Evolutionary conservation across 2,888 invertebrate genomes (phyloP).

Genomic region (Zeuzera pyrina): DNA sequence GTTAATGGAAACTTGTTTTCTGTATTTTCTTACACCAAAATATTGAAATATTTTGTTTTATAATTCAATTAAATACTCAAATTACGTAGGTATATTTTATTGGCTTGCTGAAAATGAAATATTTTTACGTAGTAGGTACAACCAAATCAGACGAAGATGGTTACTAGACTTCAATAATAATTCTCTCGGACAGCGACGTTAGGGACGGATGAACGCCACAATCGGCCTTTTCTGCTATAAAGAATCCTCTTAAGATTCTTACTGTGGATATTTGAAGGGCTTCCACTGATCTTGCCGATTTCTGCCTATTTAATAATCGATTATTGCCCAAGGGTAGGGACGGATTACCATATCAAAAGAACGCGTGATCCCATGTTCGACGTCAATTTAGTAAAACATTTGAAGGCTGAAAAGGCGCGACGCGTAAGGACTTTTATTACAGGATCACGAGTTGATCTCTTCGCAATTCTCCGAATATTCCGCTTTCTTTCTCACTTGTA

Average conservation of each 20-base stretch:
- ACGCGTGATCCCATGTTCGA: constrained; percentile 52
- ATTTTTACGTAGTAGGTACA: too few species aligned
- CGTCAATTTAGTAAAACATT: constrained; percentile 60
- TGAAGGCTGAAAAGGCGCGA: constrained; percentile 32
- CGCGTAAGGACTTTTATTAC: constrained; percentile 24
- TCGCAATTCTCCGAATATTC: constrained; percentile 29
- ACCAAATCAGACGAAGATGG: constrained; percentile 10
- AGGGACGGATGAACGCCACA: constrained; percentile 24
- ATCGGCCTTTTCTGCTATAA: constrained; percentile 40
- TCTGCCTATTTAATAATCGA: constrained; percentile 66
- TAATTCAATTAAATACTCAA: too few species aligned
- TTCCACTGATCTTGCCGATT: constrained; percentile 43
- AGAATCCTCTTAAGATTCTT: constrained; percentile 45
- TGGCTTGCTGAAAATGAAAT: too few species aligned
- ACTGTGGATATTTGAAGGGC: constrained; percentile 36
- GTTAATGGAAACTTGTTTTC: too few species aligned
- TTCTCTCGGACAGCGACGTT: constrained; percentile 17
- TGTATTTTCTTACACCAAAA: too few species aligned
- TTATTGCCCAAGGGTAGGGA: constrained; percentile 48
- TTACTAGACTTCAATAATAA: constrained; percentile 15
- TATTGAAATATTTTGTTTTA: too few species aligned
- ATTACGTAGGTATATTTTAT: too few species aligned
- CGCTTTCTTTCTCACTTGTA: constrained; percentile 20
- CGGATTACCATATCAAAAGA: constrained; percentile 69
- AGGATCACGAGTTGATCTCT: constrained; percentile 30